A percentile compares a stretch with the other conserved stretches of the same genome.
These are phyloP conservation scores for Cyclopterus lumpus DNA, from an alignment of 2,797 vertebrate genomes.

Conservation along the genomic window DNA sequence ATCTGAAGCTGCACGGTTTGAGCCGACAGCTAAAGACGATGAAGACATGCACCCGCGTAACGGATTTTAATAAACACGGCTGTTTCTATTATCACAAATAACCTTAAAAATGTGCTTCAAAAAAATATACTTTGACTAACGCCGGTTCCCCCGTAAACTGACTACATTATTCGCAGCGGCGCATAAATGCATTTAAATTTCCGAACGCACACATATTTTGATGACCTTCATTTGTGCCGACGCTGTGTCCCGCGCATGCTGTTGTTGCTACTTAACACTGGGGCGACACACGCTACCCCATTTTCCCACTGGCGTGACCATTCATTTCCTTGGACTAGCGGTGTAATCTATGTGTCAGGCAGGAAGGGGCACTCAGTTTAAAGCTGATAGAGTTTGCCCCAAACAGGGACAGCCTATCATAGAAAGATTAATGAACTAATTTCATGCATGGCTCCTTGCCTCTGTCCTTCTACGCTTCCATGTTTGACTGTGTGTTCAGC, in stretches of 20 bases:
- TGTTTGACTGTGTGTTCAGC: slow-evolving; percentile 75
- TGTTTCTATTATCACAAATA: not conserved
- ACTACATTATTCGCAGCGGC: not conserved
- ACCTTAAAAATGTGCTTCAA: slow-evolving; percentile 2
- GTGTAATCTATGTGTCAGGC: slow-evolving; percentile 81
- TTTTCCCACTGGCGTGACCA: slow-evolving; percentile 65
- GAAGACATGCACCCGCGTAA: slow-evolving; percentile 6
- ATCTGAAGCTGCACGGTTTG: not conserved
- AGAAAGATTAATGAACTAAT: slow-evolving; percentile 85
- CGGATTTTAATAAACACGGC: not conserved
- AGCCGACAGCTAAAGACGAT: not conserved
- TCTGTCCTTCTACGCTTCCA: slow-evolving; percentile 78
- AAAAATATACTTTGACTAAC: slow-evolving; percentile 7
- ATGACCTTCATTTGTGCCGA: slow-evolving; percentile 73
- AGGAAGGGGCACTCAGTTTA: slow-evolving; percentile 74
- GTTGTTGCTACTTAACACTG: slow-evolving; percentile 75
- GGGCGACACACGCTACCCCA: slow-evolving; percentile 60
- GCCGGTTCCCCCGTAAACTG: not conserved
- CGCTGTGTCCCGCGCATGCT: slow-evolving; percentile 37
- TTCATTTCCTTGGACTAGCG: slow-evolving; percentile 75
- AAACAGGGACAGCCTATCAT: slow-evolving; percentile 84
- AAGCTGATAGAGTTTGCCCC: slow-evolving; percentile 83
- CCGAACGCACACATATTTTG: slow-evolving; percentile 40
- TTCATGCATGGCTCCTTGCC: slow-evolving; percentile 83
- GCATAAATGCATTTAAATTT: slow-evolving; percentile 44